Conservation (phyloP, 2,113 vertebrate genomes). For the Phaethon lepturus region DNA sequence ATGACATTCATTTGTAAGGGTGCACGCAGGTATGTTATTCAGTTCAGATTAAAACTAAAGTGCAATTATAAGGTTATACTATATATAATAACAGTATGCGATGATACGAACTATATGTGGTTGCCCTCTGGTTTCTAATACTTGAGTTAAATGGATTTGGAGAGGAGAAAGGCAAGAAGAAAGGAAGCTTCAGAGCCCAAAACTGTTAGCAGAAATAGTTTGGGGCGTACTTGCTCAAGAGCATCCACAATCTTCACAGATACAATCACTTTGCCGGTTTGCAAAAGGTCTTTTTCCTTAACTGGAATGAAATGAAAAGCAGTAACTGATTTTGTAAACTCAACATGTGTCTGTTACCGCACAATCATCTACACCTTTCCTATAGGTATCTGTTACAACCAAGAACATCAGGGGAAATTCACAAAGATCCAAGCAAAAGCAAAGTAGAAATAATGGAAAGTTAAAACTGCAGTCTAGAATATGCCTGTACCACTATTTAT, state of each 20-base stretch:
- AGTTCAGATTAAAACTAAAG: conserved; percentile 32
- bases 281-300: conserved; percentile 33
- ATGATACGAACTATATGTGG: background rate
- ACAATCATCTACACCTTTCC: background rate
- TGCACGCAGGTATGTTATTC: background rate
- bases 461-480: background rate
- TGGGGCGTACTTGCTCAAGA: conserved; percentile 11
- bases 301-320: background rate
- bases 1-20: background rate
- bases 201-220: background rate
- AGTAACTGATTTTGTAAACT: conserved; percentile 32
- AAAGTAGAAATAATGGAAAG: background rate
- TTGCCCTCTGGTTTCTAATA: conserved; percentile 30
- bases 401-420: background rate
- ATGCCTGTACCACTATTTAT: background rate
- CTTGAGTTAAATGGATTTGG: conserved; percentile 8
- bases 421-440: background rate
- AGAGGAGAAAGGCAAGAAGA: background rate
- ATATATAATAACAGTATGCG: background rate
- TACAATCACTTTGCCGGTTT: background rate
- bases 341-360: background rate
- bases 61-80: background rate
- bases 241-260: conserved; percentile 9
- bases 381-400: background rate
- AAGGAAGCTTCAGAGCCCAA: conserved; percentile 13